A percentile compares a stretch with the other conserved stretches of the same genome.
Evolutionary conservation across 2,888 invertebrate species (phyloP).

Genomic region (Torymus texanus): DNA sequence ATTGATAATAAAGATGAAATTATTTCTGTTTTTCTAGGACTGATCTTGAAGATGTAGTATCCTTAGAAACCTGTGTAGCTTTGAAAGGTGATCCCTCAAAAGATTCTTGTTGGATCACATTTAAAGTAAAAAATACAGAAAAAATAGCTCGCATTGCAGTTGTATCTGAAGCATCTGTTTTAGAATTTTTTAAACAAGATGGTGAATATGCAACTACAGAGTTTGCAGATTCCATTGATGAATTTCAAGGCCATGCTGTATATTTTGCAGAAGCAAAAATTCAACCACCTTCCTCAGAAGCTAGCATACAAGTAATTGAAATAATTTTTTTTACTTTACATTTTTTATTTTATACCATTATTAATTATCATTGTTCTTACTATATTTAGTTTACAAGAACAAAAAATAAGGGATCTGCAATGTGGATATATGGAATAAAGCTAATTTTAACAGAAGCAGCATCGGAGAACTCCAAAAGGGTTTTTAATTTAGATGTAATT

Average conservation of each 20-base stretch:
- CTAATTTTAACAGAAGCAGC: conserved; percentile 65
- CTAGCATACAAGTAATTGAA: conserved; percentile 68
- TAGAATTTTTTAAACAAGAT: conserved; percentile 75
- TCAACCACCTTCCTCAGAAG: conserved; percentile 67
- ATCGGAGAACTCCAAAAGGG: conserved; percentile 51
- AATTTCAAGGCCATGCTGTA: conserved; percentile 71
- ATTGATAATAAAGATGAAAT: background rate
- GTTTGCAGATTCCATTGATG: conserved; percentile 72
- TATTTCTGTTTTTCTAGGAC: conserved; percentile 64
- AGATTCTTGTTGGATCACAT: conserved; percentile 67
- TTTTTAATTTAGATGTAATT: conserved; percentile 65
- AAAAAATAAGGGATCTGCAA: conserved; percentile 65
- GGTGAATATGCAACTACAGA: conserved; percentile 74
- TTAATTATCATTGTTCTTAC: background rate
- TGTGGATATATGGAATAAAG: conserved; percentile 75
- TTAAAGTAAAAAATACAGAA: conserved; percentile 66
- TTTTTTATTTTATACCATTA: conserved; percentile 8
- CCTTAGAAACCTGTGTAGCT: conserved; percentile 67
- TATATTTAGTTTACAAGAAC: conserved; percentile 71
- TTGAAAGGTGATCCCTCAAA: conserved; percentile 58
- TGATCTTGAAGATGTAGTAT: conserved; percentile 70
- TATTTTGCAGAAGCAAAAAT: conserved; percentile 69
- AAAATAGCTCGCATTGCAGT: conserved; percentile 70
- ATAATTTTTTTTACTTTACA: background rate
- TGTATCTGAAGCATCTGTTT: conserved; percentile 74